Percentiles rank a stretch among this genome's conserved stretches.
Conservation (phyloP, 2,797 vertebrate species). For the Pseudochromis fuscus region DNA sequence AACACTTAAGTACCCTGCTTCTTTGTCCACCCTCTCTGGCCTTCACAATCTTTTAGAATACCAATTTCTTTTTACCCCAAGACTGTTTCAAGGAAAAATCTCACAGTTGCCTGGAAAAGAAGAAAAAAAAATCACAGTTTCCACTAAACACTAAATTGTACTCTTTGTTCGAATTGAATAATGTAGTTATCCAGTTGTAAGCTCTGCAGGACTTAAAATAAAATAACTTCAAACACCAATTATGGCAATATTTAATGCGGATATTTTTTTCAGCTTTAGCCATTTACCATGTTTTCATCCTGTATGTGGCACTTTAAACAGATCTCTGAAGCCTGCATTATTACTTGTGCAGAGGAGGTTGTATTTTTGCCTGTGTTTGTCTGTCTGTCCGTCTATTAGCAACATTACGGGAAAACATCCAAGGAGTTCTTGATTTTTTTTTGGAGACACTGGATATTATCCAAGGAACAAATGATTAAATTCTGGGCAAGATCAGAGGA, state of each 20-base stretch:
- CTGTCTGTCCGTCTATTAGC: too few relatives aligned
- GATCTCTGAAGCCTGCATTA: not conserved
- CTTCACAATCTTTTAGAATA: conserved; percentile 50
- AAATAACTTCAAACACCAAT: not conserved
- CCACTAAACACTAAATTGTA: not conserved
- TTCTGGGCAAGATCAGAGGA: too few relatives aligned
- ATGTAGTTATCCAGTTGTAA: not conserved
- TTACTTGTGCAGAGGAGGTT: too few relatives aligned
- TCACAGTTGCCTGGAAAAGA: conserved; percentile 9
- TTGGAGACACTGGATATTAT: too few relatives aligned
- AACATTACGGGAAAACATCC: too few relatives aligned
- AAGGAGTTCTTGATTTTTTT: too few relatives aligned
- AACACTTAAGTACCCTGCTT: conserved; percentile 42
- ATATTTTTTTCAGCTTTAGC: not conserved
- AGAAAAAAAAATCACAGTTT: not conserved
- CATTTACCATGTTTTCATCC: not conserved
- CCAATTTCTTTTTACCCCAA: conserved; percentile 33
- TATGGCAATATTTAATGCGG: too few relatives aligned
- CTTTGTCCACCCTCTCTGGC: conserved; percentile 35
- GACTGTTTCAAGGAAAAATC: conserved; percentile 29
- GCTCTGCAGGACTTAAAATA: too few relatives aligned
- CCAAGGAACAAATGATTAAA: too few relatives aligned
- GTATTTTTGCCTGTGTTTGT: too few relatives aligned
- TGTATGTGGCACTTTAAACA: not conserved
- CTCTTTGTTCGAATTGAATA: not conserved